Evolutionary conservation across 2,888 invertebrate genomes (phyloP), one percentile per base, ranked within the genome.

Genomic region (Hydrotaea cyrtoneurina): DNA sequence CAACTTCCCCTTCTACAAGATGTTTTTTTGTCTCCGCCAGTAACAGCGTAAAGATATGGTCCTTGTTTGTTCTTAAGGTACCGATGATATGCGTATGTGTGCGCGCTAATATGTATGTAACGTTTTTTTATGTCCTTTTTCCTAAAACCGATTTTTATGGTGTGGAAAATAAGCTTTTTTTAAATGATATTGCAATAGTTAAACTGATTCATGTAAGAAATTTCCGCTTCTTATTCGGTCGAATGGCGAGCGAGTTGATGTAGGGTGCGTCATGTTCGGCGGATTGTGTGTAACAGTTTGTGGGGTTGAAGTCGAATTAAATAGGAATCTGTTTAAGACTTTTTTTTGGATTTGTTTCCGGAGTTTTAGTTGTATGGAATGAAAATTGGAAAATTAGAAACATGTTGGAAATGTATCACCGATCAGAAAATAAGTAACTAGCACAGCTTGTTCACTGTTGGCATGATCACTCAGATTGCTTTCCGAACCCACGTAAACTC

Each of bases 141-240:
- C 0, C 50, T 57, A 39, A 39, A 77, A 77, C 57, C 55, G 88
- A 87, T 88, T 88, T 90, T 89, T 89, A 89, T 90, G 89, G 89
- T 86, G 89, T 89, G 89, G 89, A 89, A 90, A 90, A 89, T 89
- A 89, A 90, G 90, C 89, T 89, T 69, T 66, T n/a, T 23, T 31
- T 55, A 57, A 26, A 69, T 39, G 73, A 82, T 69, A 78, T 71
- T 59, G 39, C 53, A 71, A 59, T 62, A 59, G 74, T 62, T 71
- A 71, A 78, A 71, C 69, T 82, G 74, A 78, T 74, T 75, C 50
- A 82, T 50, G 69, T 26, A 66, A 23, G 26, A 69, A 73, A 17
- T 23, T 69, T 50, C 21, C 3, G 43, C 43, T 46, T 39, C n/a
- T 13, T 26, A 53, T 23, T 26, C 19, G 59, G 23, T 59, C 23